phyloP scores from a whole-genome alignment of 1,140 invertebrate species.

The Phocides pigmalion region DNA sequence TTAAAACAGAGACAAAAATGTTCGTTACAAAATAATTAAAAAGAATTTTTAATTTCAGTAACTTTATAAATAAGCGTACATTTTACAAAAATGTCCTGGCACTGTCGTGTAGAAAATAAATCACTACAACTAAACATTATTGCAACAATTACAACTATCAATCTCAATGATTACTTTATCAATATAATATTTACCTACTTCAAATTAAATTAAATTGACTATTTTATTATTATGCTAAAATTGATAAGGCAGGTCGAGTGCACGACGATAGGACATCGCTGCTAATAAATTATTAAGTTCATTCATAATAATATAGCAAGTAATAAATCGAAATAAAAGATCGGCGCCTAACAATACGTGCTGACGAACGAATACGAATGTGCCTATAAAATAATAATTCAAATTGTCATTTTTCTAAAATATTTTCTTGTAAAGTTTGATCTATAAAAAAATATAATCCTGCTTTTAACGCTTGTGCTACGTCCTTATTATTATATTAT shows the following conservation, averaged over 20 bases:
- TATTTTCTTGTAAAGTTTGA: slow-evolving; percentile 2
- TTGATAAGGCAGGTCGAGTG: slow-evolving; percentile 34
- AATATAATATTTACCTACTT: slow-evolving; percentile 23
- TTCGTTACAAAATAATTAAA: too few species aligned
- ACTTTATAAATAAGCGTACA: slow-evolving; percentile 23
- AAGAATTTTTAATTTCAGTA: neutral
- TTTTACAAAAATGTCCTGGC: slow-evolving; percentile 12
- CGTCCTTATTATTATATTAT: slow-evolving; percentile 43
- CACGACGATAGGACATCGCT: slow-evolving; percentile 17
- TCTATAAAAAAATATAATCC: slow-evolving; percentile 6
- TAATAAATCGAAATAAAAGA: slow-evolving; percentile 19
- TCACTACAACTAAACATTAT: slow-evolving; percentile 36
- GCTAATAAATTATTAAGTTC: slow-evolving; percentile 32
- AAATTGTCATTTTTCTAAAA: slow-evolving; percentile 33
- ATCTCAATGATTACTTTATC: slow-evolving; percentile 41
- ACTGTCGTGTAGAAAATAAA: slow-evolving; percentile 35
- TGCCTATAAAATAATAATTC: slow-evolving; percentile 23
- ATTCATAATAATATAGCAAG: slow-evolving; percentile 30
- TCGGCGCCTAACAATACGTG: neutral
- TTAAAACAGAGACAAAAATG: too few species aligned
- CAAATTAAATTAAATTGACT: slow-evolving; percentile 44
- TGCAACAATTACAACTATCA: slow-evolving; percentile 40
- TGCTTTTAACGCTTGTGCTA: slow-evolving; percentile 35
- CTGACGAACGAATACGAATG: slow-evolving; percentile 4
- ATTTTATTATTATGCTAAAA: slow-evolving; percentile 46